Evolutionary conservation across 2,888 invertebrate species (phyloP), one percentile per base, ranked within the genome.

Genomic region (Amiota minor): DNA sequence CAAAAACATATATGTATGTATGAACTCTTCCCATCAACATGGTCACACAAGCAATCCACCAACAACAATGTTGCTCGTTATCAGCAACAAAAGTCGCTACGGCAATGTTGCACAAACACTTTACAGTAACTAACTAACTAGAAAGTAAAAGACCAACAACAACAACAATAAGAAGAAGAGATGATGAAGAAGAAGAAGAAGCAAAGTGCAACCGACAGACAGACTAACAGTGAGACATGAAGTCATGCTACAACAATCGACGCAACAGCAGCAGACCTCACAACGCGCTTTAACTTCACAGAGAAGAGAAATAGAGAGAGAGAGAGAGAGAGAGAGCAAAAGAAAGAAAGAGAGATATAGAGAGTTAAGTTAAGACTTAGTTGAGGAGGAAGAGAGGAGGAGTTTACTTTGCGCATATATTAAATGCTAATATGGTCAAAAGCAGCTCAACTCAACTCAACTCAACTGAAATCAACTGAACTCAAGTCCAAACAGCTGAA

Each of bases 381-480:
- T n/a, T 50, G 9, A 12, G 12, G 11, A n/a, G 12, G 53, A n/a
- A n/a, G 11, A 3, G 53, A 35, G 53, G 53, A 50, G 14, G 53
- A 12, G 2, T 2, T 50, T 50, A 18, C 50, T 62, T 35, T 68
- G 67, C 50, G 67, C 67, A 68, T 68, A 68, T 53, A 68, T 68
- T 68, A 68, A 68, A 68, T 68, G 67, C 67, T 68, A 68, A 68
- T 68, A 68, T 68, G 67, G 67, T 68, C 67, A 68, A 50, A 68
- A 68, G 67, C 10, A 68, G 67, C 67, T 49, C 67, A 67, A 18
- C 59, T 64, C 64, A 35, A 35, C 35, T 18, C 64, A 47, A 61
- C 62, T 45, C 62, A 62, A 59, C 56, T 64, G 46, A 35, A 35
- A 1, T 18, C 47, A 46, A 12, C 61, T 61, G 18, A 23, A 8